Percentiles rank a stretch among this genome's conserved stretches.
These are phyloP conservation scores for Tragelaphus eurycerus DNA, from an alignment of 2,797 vertebrate species.

Conservation along the genomic window DNA sequence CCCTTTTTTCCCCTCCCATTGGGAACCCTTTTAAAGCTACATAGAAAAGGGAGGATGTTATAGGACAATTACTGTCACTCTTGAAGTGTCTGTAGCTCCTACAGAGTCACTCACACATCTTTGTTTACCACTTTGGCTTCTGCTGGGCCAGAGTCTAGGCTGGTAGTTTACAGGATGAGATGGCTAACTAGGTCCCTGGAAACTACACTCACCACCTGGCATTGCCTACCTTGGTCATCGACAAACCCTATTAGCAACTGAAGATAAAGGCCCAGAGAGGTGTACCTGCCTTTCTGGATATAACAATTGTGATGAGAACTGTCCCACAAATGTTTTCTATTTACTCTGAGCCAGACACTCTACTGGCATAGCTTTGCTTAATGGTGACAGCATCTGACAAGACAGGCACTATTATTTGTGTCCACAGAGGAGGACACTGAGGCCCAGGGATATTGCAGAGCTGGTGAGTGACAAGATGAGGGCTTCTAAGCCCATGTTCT, in stretches of 20 bases:
- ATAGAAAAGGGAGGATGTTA: not conserved
- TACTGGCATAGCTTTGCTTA: not conserved
- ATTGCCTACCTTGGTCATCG: not conserved
- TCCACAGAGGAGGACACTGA: not conserved
- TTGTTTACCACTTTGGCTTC: not conserved
- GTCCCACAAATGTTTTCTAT: not conserved
- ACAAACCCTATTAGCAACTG: not conserved
- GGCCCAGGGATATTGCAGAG: not conserved
- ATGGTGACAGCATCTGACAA: not conserved
- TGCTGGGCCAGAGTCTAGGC: not conserved
- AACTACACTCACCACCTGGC: not conserved
- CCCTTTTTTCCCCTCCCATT: not conserved
- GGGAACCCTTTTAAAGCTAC: not conserved
- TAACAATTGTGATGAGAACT: not conserved
- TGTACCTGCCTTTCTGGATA: not conserved
- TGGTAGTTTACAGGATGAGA: not conserved
- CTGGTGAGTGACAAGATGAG: not conserved
- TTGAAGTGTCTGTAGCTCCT: not conserved
- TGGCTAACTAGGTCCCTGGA: not conserved
- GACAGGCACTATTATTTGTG: too few relatives aligned
- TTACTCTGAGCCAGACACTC: not conserved
- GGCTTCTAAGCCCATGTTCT: not conserved
- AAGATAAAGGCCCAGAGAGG: not conserved
- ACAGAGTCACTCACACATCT: rapidly evolving
- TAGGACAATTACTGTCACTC: too few relatives aligned